Conservation (phyloP, 2,113 vertebrate species). For the Paralichthys olivaceus region DNA sequence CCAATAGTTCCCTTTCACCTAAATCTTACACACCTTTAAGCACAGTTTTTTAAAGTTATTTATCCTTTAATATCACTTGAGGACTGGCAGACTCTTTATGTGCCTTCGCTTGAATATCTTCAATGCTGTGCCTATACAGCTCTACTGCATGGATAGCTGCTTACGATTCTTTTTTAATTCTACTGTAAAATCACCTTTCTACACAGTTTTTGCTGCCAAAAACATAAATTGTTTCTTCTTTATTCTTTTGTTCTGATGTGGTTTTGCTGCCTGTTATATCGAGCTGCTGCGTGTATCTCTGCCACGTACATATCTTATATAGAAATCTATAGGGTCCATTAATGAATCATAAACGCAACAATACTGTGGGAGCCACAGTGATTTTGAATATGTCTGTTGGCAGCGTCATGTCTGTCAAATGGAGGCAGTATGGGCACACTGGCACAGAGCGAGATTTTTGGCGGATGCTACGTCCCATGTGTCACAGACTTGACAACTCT, state of each 20-base stretch:
- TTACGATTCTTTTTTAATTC: neutral
- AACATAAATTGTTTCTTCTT: neutral
- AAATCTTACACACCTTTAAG: too few relatives aligned
- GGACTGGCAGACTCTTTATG: neutral
- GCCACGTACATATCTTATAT: constrained; percentile 9
- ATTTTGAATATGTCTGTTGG: constrained; percentile 63
- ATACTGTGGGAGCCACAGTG: constrained; percentile 29
- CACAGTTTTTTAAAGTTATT: too few relatives aligned
- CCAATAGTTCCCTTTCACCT: too few relatives aligned
- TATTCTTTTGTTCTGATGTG: neutral
- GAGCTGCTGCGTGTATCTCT: neutral
- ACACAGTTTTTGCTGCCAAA: neutral
- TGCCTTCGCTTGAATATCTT: neutral
- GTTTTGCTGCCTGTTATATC: neutral
- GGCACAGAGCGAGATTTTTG: constrained; percentile 51
- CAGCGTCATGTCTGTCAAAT: constrained; percentile 52
- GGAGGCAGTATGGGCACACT: constrained; percentile 41
- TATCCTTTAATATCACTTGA: neutral
- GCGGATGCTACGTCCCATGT: constrained; percentile 53
- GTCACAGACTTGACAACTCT: constrained; percentile 64
- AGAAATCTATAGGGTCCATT: constrained; percentile 23
- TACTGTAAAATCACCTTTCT: neutral
- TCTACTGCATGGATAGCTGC: neutral
- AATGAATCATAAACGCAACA: constrained; percentile 57
- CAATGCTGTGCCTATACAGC: neutral